Evolutionary conservation across 2,113 vertebrate species (phyloP).

Genomic region (Nesospiza acunhae): DNA sequence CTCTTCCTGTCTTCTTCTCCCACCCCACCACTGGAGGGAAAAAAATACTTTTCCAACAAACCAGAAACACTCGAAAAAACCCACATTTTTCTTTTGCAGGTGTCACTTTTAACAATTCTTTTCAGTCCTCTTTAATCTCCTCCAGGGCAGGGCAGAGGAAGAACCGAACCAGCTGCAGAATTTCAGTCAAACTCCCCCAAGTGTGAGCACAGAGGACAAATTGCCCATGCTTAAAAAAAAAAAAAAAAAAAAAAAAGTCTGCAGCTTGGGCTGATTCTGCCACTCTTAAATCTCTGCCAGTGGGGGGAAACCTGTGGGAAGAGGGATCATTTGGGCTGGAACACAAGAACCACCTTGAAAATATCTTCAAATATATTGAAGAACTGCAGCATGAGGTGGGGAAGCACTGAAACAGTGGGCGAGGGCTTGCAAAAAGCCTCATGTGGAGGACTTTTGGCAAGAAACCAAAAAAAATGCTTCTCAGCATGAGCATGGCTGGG

Average conservation of each 20-base stretch:
- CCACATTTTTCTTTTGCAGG: neutral
- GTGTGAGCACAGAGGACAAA: neutral
- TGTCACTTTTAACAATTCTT: neutral
- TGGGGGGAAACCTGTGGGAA: neutral
- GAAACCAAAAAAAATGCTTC: neutral
- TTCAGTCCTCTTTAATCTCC: neutral
- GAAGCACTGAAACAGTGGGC: neutral
- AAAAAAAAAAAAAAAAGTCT: neutral
- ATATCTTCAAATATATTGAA: neutral
- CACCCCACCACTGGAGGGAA: neutral
- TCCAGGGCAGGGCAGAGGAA: neutral
- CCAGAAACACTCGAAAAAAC: neutral
- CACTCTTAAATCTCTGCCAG: neutral
- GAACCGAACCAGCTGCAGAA: neutral
- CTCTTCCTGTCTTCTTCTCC: neutral
- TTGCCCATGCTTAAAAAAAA: neutral
- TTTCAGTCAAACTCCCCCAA: neutral
- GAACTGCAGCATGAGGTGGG: neutral
- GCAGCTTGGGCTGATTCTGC: neutral
- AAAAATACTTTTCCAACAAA: neutral
- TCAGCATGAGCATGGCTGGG: rapidly evolving
- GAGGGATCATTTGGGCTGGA: neutral
- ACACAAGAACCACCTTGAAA: neutral
- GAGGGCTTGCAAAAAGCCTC: neutral
- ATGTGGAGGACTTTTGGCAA: neutral